Conservation (phyloP, 2,113 vertebrate species). For the Hymenochirus boettgeri region DNA sequence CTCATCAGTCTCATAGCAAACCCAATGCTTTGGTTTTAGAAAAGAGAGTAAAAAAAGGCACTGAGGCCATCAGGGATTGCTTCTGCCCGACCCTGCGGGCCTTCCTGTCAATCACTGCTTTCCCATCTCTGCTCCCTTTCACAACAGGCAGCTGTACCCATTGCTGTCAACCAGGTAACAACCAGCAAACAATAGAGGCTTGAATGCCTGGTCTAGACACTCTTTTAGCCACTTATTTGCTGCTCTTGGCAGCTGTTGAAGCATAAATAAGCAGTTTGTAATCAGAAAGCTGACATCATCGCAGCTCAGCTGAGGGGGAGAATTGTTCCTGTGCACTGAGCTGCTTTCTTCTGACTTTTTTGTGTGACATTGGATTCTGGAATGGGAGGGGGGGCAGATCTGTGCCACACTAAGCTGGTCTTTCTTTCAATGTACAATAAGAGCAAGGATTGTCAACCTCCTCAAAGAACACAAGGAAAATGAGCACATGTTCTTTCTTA, state of each 20-base stretch:
- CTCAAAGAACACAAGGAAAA: conserved; percentile 34
- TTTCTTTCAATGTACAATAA: conserved; percentile 59
- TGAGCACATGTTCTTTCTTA: conserved; percentile 29
- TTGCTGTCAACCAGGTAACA: conserved; percentile 85
- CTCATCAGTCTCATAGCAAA: conserved; percentile 40
- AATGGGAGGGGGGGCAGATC: conserved; percentile 62
- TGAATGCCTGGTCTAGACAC: conserved; percentile 87
- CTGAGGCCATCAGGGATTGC: conserved; percentile 65
- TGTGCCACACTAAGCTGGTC: conserved; percentile 63
- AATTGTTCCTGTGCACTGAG: conserved; percentile 77
- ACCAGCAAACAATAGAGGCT: conserved; percentile 77
- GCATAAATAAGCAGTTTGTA: conserved; percentile 87
- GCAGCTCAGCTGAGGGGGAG: conserved; percentile 74
- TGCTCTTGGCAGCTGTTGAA: conserved; percentile 86
- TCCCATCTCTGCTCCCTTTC: conserved; percentile 71
- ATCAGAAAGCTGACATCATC: conserved; percentile 87
- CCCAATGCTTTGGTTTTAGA: conserved; percentile 53
- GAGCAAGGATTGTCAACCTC: conserved; percentile 54
- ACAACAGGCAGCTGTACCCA: conserved; percentile 81
- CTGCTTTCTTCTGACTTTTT: conserved; percentile 54
- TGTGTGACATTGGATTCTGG: conserved; percentile 70
- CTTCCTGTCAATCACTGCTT: conserved; percentile 74
- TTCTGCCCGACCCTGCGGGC: conserved; percentile 70
- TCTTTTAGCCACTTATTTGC: conserved; percentile 87
- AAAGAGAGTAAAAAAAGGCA: conserved; percentile 63